Evolutionary conservation across 2,113 vertebrate species (phyloP).

Genomic region (Ptyas mucosa): DNA sequence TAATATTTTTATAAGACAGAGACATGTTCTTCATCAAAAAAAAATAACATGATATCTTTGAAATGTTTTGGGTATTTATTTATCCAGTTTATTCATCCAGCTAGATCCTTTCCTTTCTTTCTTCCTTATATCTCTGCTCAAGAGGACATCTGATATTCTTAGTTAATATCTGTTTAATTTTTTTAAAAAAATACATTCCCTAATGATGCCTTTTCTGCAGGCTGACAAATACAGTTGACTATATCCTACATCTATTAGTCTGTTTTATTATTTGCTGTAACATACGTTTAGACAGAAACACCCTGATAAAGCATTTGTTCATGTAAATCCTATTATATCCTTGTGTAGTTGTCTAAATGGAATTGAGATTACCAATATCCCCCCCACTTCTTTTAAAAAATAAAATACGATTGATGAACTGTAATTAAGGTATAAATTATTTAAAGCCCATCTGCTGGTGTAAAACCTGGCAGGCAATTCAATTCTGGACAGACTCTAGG

Average conservation of each 20-base stretch:
- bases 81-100: neutral
- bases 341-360: conserved; percentile 13
- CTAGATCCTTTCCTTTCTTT: neutral
- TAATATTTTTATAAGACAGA: conserved; percentile 22
- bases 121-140: neutral
- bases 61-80: neutral
- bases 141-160: neutral
- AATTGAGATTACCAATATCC: conserved; percentile 52
- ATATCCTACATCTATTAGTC: neutral
- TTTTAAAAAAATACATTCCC: neutral
- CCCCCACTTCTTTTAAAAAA: conserved; percentile 27
- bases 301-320: conserved; percentile 50
- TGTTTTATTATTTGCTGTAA: neutral
- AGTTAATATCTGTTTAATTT: neutral
- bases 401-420: conserved; percentile 66
- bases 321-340: conserved; percentile 14
- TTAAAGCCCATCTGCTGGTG: conserved; percentile 56
- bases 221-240: neutral
- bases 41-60: neutral
- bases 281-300: neutral
- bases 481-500: conserved; percentile 53
- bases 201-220: neutral
- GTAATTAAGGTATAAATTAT: conserved; percentile 76
- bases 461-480: conserved; percentile 61
- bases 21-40: neutral